phyloP scores from a whole-genome alignment of 2,797 vertebrate species.

The Bufotes viridis region DNA sequence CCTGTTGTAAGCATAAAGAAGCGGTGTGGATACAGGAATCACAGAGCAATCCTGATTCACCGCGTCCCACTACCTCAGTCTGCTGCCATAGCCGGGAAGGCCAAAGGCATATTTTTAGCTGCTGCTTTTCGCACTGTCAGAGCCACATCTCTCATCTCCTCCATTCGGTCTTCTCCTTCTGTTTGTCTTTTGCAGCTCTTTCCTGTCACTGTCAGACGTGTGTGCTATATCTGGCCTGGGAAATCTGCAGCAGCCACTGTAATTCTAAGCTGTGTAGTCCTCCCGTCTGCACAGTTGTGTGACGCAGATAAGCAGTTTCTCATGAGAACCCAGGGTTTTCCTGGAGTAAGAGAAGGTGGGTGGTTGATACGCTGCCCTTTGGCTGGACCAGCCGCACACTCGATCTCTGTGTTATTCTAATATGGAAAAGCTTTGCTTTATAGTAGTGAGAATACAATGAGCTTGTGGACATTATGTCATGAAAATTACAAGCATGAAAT shows the following conservation, averaged over 20 bases:
- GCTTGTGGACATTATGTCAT: conserved; percentile 20
- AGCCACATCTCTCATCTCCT: conserved; percentile 34
- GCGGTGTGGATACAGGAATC: conserved; percentile 67
- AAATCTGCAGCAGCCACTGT: conserved; percentile 72
- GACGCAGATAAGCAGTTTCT: conserved; percentile 77
- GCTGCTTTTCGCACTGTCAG: conserved; percentile 56
- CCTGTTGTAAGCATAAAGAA: conserved; percentile 71
- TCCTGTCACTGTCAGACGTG: conserved; percentile 68
- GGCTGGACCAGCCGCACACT: conserved; percentile 15
- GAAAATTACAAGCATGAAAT: conserved; percentile 9
- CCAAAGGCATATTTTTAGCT: conserved; percentile 73
- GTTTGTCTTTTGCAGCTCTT: conserved; percentile 68
- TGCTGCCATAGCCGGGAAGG: conserved; percentile 27
- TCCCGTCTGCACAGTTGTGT: conserved; percentile 67
- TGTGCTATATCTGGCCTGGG: conserved; percentile 80
- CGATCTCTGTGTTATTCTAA: conserved; percentile 51
- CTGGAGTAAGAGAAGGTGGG: conserved; percentile 21
- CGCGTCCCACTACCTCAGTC: conserved; percentile 27
- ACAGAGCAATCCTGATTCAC: conserved; percentile 63
- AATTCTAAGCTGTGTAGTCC: conserved; percentile 73
- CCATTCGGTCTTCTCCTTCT: conserved; percentile 66
- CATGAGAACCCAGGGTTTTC: conserved; percentile 79
- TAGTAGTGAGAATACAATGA: conserved; percentile 34
- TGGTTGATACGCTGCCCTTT: conserved; percentile 54
- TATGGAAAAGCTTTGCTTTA: conserved; percentile 34